Base-by-base conservation (phyloP, 92 coral and sea anemone genomes). In the Zoanthus solanderi region DNA sequence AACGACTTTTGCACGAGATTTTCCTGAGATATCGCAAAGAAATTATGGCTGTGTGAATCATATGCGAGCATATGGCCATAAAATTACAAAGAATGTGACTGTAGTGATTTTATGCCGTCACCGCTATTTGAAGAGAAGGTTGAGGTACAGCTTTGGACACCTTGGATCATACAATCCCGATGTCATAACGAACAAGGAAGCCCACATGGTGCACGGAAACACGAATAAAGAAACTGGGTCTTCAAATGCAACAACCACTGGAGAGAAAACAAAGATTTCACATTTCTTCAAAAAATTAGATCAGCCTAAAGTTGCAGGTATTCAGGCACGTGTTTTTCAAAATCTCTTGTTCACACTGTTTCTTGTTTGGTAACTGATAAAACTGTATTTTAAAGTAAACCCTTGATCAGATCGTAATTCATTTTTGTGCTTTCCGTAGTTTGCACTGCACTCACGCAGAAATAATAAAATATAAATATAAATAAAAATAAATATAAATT, bases 101-200 rank as follows among this genome's bases (percentile, higher is more conserved):
- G 83, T 78, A 31, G 54, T 60, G 66, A 61, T 80, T 69, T 88
- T 69, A 63, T 45, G 72, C 83, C 75, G 57, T 86, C 72, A 45
- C 29, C 54, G 48, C 34, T 86, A 58, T 76, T 86, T 86, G 32
- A 87, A 87, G 72, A 78, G 86, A 87, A 79, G 86, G 79, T 54
- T 79, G 63, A 80, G 78, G 73, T 88, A 87, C 69, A 87, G 86
- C 71, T 68, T 66, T 78, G 86, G 90, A 77, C 84, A 87, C 78
- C 90, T 85, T 78, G 85, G 90, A 45, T 78, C 90, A 23, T 87
- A 66, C 90, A 88, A 88, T 61, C 90, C 86, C 42, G 71, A 83
- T 79, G 90, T 88, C 78, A 87, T 79, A 71, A 79, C 90, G 82
- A 88, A 79, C 82, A 79, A 79, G 84, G 87, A 88, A 88, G 86